Conservation (phyloP, 2,113 vertebrate genomes). For the Baryphthengus martii region DNA sequence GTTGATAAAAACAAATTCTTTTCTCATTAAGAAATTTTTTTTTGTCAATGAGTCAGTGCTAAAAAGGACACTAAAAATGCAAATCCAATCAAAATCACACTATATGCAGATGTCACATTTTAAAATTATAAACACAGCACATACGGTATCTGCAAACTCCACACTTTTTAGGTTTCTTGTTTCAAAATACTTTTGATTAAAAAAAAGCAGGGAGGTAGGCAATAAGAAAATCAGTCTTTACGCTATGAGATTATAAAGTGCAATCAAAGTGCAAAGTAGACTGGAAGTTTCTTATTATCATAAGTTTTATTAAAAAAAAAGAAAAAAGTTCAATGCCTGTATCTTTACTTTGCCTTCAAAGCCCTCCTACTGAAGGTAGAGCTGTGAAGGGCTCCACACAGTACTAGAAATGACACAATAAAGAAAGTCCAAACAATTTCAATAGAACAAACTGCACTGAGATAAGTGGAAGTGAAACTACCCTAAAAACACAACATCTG, state of each 20-base stretch:
- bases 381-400: neutral
- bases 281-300: neutral
- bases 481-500: fast-evolving
- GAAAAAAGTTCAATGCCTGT: neutral
- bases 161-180: neutral
- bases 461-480: neutral
- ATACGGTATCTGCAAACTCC: slow-evolving; percentile 9
- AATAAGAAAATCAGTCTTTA: neutral
- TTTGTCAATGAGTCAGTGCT: neutral
- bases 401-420: fast-evolving
- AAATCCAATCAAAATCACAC: slow-evolving; percentile 39
- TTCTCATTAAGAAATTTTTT: neutral
- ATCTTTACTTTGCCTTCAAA: neutral
- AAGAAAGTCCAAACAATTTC: neutral
- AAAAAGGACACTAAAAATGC: neutral
- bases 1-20: neutral
- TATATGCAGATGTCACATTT: neutral
- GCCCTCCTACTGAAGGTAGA: neutral
- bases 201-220: neutral
- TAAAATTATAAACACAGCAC: slow-evolving; percentile 9
- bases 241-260: neutral
- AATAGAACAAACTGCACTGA: neutral
- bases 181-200: slow-evolving; percentile 28
- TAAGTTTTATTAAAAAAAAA: neutral
- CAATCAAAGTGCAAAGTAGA: neutral